Base-by-base conservation (phyloP, 2,113 vertebrate species). In the Reinhardtius hippoglossoides region DNA sequence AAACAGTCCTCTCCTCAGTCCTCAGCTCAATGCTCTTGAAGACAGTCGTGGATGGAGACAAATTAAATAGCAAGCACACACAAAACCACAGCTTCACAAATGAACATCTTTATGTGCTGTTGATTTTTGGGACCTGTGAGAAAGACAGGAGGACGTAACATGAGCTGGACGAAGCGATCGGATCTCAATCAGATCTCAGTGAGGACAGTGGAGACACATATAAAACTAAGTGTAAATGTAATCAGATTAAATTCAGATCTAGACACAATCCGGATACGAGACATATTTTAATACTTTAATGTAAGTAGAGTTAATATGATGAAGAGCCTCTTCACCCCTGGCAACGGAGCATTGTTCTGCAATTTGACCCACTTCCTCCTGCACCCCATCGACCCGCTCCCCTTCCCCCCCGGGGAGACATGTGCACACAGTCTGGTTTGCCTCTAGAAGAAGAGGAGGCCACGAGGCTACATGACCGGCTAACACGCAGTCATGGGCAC, bases 401-500 rank as follows among this genome's bases (percentile, higher is more conserved):
- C 16, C 37, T 24, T 55, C 57, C 14, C 63, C 62, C 70, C 12
- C 1, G 4, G 20, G 54, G 23, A 44, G 35, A 72, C 61, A 62
- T 48, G 59, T 73, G 64, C 71, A 67, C 71, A 12, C 18, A 3
- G 50, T 89, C 73, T 74, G 31, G 63, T 78, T 74, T 78, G 21
- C 15, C 64, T 68, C 68, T 61, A 42, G 67, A 56, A 58, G 46
- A 55, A 20, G 66, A 62, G 2, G 31, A 67, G 26, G 58, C 64
- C 50, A 55, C 31, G 7, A 57, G 46, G 54, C 60, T 63, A 24
- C 78, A 64, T 42, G 67, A 76, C 18, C 46, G 7, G 56, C 23
- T 23, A 42, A 65, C 44, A 72, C 44, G 2, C 35, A 56, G 37
- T 76, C 67, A 59, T 9, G 9, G 74, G 62, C 67, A 61, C 0